Percentiles rank a stretch among this genome's conserved stretches.
Conservation (phyloP, 2,797 vertebrate genomes). For the Karalla daura region DNA sequence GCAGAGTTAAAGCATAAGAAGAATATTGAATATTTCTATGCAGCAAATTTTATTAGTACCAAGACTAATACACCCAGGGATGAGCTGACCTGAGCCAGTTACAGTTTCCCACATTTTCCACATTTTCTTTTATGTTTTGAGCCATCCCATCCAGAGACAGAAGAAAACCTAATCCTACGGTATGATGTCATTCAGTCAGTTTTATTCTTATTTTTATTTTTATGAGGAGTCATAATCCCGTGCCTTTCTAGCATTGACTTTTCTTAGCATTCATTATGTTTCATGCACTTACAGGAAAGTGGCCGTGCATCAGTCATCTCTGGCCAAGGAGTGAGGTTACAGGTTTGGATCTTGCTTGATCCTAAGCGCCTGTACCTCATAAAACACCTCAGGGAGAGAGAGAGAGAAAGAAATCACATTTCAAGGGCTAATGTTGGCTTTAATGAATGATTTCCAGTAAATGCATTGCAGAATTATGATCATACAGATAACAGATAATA, state of each 20-base stretch:
- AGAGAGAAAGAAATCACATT: constrained; percentile 6
- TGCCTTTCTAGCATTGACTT: constrained; percentile 20
- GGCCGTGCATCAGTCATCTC: constrained; percentile 47
- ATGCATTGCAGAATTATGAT: background rate
- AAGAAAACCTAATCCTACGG: constrained; percentile 17
- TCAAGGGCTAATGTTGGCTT: constrained; percentile 3
- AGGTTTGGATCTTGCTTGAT: constrained; percentile 57
- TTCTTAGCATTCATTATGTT: constrained; percentile 57
- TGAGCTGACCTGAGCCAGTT: background rate
- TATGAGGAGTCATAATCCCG: constrained; percentile 41
- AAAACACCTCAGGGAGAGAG: constrained; percentile 62
- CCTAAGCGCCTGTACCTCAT: constrained; percentile 35
- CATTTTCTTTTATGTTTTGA: background rate
- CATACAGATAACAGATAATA: background rate
- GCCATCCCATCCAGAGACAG: constrained; percentile 31
- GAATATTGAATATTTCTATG: constrained; percentile 16
- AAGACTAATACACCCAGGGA: constrained; percentile 11
- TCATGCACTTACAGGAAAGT: constrained; percentile 64
- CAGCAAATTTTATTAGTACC: constrained; percentile 28
- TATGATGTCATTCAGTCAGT: constrained; percentile 40
- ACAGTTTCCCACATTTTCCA: background rate
- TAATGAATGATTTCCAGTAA: constrained; percentile 3
- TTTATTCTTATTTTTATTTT: constrained; percentile 44
- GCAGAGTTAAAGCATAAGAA: constrained; percentile 19
- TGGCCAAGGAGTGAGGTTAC: constrained; percentile 61